Percentiles rank a stretch among this genome's conserved stretches.
phyloP scores from a whole-genome alignment of 2,888 invertebrate species.

The Meiosimyza decipiens region DNA sequence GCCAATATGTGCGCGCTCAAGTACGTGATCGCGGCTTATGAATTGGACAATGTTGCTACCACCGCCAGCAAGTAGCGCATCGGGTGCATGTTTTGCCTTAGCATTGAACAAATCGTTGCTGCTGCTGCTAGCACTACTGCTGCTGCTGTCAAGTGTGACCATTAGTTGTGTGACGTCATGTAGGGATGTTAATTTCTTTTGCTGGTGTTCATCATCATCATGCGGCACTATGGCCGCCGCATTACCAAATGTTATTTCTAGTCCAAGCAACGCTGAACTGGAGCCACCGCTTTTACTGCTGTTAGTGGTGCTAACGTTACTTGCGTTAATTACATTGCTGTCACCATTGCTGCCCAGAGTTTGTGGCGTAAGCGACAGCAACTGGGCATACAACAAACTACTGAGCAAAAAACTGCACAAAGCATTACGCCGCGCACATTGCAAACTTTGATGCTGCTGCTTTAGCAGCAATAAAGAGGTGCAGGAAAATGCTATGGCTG shows the following conservation, averaged over 20 bases:
- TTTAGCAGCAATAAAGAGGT: not conserved
- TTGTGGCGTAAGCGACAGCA: conserved; percentile 34
- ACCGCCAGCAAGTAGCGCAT: conserved; percentile 8
- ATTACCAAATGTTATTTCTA: conserved; percentile 8
- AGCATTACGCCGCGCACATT: conserved; percentile 1
- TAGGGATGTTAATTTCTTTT: conserved; percentile 1
- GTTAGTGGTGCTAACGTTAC: not conserved
- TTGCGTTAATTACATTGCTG: conserved; percentile 1
- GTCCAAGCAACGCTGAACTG: conserved; percentile 19
- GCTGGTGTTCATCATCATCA: not conserved
- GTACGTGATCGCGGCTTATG: conserved; percentile 50
- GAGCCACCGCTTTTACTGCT: conserved; percentile 16
- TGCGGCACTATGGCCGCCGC: conserved; percentile 12
- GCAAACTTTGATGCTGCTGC: conserved; percentile 1
- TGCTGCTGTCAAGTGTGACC: conserved; percentile 13
- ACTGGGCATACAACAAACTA: conserved; percentile 23
- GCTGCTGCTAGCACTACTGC: not conserved
- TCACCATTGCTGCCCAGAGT: not conserved
- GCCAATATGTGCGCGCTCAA: conserved; percentile 45
- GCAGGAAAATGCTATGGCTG: not conserved
- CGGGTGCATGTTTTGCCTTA: not conserved
- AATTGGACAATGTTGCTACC: conserved; percentile 50
- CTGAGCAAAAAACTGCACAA: conserved; percentile 30
- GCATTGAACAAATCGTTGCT: not conserved
- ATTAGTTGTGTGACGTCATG: conserved; percentile 7